Base-by-base conservation (phyloP, 1,140 invertebrate species). In the Diprion similis region DNA sequence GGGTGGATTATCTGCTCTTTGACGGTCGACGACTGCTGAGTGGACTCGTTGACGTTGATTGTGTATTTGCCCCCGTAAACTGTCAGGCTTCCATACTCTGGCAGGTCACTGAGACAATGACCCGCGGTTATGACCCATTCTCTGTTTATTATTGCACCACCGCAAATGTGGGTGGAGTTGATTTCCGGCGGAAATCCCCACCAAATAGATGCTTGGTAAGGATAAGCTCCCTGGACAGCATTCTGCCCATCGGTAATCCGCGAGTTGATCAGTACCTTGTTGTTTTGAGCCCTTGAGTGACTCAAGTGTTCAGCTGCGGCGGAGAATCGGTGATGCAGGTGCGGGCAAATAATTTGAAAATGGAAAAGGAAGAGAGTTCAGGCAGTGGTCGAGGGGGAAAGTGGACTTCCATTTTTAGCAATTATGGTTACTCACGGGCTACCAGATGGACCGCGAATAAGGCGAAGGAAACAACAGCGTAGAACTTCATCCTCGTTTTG, bases 101-200 rank as follows among this genome's bases (percentile, higher is more conserved):
- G 83, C 11, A 85, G 72, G 65, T 84, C 83, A 0, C 46, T 24
- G 4, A 85, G 78, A 71, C 90, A 92, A 76, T 92, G 91, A 46
- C 81, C 90, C 46, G 91, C 90, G 9, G 90, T 90, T 0, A 92
- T 15, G 51, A 92, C 71, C 89, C 89, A 92, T 67, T 86, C 71
- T 10, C 77, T 72, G 64, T 84, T 86, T 6, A 92, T 68, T 17
- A 92, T 88, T 15, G 89, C 85, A 13, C 87, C 90, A 47, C 88
- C 89, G 78, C 92, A 92, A 72, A 90, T 87, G 68, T 91, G 91
- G 1, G 74, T 74, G 0, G 75, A 66, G 73, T 0, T 1, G 24
- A 69, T 13, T 71, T 66, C 37, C 75, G 77, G 73, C 71, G 84
- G 47, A 76, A 84, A 47, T 66, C 85, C 82, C 72, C 81, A 84